Evolutionary conservation across 2,113 vertebrate species (phyloP), one percentile per base, ranked within the genome.

Genomic region (Xenus cinereus): DNA sequence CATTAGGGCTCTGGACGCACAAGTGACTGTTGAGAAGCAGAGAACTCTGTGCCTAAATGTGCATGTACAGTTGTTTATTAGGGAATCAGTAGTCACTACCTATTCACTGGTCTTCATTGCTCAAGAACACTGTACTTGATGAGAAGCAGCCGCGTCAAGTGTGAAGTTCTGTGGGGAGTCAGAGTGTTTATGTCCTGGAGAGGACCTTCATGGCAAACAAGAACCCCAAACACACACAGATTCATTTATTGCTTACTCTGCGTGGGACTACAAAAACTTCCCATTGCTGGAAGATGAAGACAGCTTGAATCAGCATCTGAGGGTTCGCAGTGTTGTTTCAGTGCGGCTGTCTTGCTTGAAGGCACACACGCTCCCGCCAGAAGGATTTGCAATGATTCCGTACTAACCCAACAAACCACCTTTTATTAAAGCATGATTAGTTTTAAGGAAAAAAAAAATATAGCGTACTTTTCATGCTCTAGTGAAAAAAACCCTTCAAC

Each of bases 361-460:
- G 93, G 75, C 85, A 10, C 10, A 45, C 17, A 3, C 9, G 5
- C 16, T 80, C 45, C 63, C 80, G 53, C 9, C 3, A 84, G 72
- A 57, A 74, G 4, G 59, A 51, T 64, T 48, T 8, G 3, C 23
- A 67, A 1, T 59, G 63, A 60, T 89, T 77, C 20, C 79, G 63
- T 41, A 33, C 7, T 84, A 81, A 81, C 53, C 50, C 39, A 71
- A 60, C 35, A 84, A 93, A 62, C 1, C 0, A 14, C 53, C 64
- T 90, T 93, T 89, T 80, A 94, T 90, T 90, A 77, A 93, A 92
- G n/a, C 35, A 22, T 41, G n/a, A 82, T 91, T 93, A 88, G 22
- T 90, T 80, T 81, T 74, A 64, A 75, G 30, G 15, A 46, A 48
- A 67, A 92, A 87, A 96, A 66, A n/a, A 82, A 53, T 39, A 67